Evolutionary conservation across 2,888 invertebrate species (phyloP).

Genomic region (Caenorhabditis sp.): DNA sequence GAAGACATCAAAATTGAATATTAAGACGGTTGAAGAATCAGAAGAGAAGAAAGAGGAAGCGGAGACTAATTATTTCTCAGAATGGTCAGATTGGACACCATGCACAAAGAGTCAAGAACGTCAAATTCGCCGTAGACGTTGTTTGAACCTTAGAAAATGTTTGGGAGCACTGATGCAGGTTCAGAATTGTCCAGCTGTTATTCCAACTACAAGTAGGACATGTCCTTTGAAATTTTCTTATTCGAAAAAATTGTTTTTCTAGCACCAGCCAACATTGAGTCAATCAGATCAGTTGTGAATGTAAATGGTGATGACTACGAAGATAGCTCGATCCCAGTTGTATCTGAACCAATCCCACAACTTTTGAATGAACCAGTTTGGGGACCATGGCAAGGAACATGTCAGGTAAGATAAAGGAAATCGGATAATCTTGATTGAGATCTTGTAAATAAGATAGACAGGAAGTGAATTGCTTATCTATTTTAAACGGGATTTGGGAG

Average conservation of each 20-base stretch:
- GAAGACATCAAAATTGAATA: conserved; percentile 3
- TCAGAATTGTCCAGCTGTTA: conserved; percentile 50
- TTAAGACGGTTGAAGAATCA: conserved; percentile 11
- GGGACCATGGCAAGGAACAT: conserved; percentile 66
- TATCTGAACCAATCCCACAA: conserved; percentile 8
- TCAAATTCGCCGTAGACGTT: conserved; percentile 67
- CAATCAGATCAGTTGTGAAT: conserved; percentile 31
- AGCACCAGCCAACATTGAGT: conserved; percentile 22
- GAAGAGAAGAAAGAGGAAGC: conserved; percentile 9
- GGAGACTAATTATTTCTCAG: conserved; percentile 59
- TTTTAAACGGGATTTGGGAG: too few relatives aligned
- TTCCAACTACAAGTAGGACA: conserved; percentile 28
- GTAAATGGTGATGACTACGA: conserved; percentile 38
- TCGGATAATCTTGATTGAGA: too few relatives aligned
- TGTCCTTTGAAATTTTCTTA: neutral
- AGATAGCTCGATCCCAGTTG: conserved; percentile 17
- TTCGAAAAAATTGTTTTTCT: too few relatives aligned
- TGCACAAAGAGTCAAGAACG: conserved; percentile 67
- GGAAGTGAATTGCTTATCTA: too few relatives aligned
- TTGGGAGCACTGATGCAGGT: conserved; percentile 65
- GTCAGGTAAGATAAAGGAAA: conserved; percentile 65
- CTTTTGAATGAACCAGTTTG: conserved; percentile 54
- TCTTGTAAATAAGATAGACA: too few relatives aligned
- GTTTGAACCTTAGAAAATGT: conserved; percentile 64
- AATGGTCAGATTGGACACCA: conserved; percentile 69